Base-by-base conservation (phyloP, 2,888 invertebrate species). In the Halocaridina rubra region DNA sequence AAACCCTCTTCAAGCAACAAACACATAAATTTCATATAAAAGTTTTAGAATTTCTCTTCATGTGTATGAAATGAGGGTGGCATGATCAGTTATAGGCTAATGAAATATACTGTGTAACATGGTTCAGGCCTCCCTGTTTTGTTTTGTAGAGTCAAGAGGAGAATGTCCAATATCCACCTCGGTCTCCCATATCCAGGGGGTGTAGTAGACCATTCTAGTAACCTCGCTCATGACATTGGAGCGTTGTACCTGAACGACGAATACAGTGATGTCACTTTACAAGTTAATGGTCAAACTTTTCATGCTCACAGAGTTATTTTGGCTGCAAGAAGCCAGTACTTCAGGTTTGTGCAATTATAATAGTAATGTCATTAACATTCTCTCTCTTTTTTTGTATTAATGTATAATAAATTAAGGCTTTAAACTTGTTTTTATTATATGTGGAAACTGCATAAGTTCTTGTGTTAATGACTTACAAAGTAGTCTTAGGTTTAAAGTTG, bases 301-400 rank as follows among this genome's bases (percentile, higher is more conserved):
- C 93, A 93, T 89, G 94, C 94, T 16, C 96, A 96, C 89, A 94
- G 94, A 91, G 94, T 98, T 4, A 96, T 99, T 89, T 93, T 99
- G 80, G 99, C 99, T 0, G 96, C 98, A 32, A 93, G 99, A 89
- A 98, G 98, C 90, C 96, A 98, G 90, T 99, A 98, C 92, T 99
- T 99, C 91, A 93, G 98, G 91, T 98, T 19, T 30, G 95, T 10
- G 57, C n/a, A 19, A 2, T 32, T 30, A 5, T 30, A n/a, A n/a
- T n/a, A n/a, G n/a, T n/a, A n/a, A n/a, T n/a, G n/a, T n/a, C n/a
- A n/a, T n/a, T n/a, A n/a, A n/a, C n/a, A n/a, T n/a, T n/a, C n/a
- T n/a, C n/a, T n/a, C n/a, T n/a, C n/a, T n/a, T n/a, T n/a, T n/a
- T n/a, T n/a, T n/a, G n/a, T n/a, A n/a, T n/a, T n/a, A n/a, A n/a